Conservation (phyloP, 2,888 invertebrate genomes). For the Neocrepidodera transversa region DNA sequence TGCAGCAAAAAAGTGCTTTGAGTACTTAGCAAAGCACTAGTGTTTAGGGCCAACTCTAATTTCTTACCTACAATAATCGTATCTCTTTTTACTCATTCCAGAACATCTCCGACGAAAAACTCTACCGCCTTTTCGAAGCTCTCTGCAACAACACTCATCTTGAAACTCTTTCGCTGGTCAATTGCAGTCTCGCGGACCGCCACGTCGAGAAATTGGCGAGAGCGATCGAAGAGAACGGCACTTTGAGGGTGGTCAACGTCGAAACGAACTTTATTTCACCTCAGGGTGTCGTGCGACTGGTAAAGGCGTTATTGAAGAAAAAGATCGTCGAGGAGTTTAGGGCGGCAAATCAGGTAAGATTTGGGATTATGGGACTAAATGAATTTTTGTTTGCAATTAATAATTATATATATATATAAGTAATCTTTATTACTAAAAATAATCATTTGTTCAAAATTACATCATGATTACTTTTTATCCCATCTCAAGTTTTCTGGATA, state of each 20-base stretch:
- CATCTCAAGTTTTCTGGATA: too few relatives aligned
- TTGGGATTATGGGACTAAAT: too few relatives aligned
- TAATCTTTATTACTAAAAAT: too few relatives aligned
- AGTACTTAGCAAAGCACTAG: too few relatives aligned
- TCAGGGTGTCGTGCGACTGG: constrained; percentile 81
- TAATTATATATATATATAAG: too few relatives aligned
- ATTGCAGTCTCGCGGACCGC: constrained; percentile 91
- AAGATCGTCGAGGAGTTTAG: constrained; percentile 93
- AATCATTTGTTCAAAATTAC: too few relatives aligned
- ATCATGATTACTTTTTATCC: too few relatives aligned
- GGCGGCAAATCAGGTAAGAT: constrained; percentile 92
- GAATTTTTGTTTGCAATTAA: too few relatives aligned
- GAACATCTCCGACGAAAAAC: constrained; percentile 97
- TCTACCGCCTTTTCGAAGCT: constrained; percentile 86
- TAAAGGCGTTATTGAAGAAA: constrained; percentile 85
- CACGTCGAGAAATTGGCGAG: constrained; percentile 83
- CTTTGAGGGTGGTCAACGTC: constrained; percentile 84
- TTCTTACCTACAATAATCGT: too few relatives aligned
- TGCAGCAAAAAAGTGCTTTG: too few relatives aligned
- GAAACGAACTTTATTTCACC: constrained; percentile 98
- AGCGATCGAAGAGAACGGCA: constrained; percentile 80
- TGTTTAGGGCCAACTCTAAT: too few relatives aligned
- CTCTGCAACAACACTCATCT: constrained; percentile 90
- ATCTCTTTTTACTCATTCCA: too few relatives aligned
- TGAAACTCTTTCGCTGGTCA: constrained; percentile 90